These are phyloP conservation scores for Syndactyla subalaris DNA, from an alignment of 2,797 vertebrate genomes.

Conservation along the genomic window DNA sequence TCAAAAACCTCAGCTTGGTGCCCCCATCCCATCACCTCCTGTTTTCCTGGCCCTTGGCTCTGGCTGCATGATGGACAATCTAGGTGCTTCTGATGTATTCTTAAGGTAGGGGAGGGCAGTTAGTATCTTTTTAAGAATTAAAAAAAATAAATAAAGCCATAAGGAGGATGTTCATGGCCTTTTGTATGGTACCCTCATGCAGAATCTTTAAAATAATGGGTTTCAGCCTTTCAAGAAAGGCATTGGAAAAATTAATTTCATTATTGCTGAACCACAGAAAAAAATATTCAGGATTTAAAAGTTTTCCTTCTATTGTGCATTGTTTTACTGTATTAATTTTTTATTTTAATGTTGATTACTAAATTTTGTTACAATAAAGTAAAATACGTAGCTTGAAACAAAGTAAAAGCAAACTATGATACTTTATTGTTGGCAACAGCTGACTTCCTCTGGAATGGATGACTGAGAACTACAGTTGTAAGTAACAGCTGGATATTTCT, in stretches of 20 bases:
- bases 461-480: not conserved
- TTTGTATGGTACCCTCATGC: not conserved
- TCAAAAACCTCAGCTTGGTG: rapidly evolving
- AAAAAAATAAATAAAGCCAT: not conserved
- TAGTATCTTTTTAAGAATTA: not conserved
- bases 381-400: not conserved
- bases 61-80: rapidly evolving
- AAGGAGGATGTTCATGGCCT: not conserved
- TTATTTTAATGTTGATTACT: not conserved
- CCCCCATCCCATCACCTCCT: rapidly evolving
- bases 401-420: not conserved
- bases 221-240: not conserved
- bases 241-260: not conserved
- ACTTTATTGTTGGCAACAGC: not conserved
- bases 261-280: not conserved
- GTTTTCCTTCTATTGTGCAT: not conserved
- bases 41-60: not conserved
- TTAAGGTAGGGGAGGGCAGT: not conserved
- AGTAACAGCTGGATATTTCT: constrained; percentile 8
- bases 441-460: not conserved
- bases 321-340: not conserved
- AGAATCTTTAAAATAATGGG: not conserved
- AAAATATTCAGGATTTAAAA: not conserved
- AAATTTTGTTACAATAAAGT: not conserved
- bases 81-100: not conserved